Percentiles rank a stretch among this genome's conserved stretches.
Evolutionary conservation across 2,888 invertebrate species (phyloP).

Genomic region (Nezara viridula): DNA sequence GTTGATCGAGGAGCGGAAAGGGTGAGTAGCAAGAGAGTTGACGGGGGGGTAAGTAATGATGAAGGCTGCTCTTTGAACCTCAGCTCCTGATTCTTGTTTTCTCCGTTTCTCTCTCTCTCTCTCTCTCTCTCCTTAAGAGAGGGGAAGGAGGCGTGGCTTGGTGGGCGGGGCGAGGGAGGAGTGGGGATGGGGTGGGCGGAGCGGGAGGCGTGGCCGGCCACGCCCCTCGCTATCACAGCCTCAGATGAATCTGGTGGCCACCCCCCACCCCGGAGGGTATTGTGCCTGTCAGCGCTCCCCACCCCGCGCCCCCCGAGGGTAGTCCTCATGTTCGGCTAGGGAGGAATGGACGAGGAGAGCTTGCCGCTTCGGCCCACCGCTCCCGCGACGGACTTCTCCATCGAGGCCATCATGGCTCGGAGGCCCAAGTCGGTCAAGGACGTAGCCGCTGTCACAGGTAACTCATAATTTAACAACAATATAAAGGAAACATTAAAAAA

Average conservation of each 20-base stretch:
- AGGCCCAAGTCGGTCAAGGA: slow-evolving; percentile 51
- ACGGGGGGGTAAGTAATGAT: slow-evolving; percentile 52
- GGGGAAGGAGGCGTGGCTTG: neutral
- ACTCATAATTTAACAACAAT: neutral
- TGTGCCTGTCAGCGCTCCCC: slow-evolving; percentile 50
- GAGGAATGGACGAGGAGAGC: slow-evolving; percentile 48
- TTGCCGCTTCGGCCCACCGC: slow-evolving; percentile 46
- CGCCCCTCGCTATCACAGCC: slow-evolving; percentile 9
- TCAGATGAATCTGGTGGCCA: neutral
- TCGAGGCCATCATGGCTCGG: slow-evolving; percentile 63
- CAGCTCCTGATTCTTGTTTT: slow-evolving; percentile 49
- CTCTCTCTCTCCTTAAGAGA: neutral
- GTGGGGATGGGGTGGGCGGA: neutral
- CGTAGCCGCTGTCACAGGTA: slow-evolving; percentile 40
- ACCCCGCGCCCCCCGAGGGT: neutral
- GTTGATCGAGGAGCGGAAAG: slow-evolving; percentile 44
- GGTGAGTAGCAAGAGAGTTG: neutral
- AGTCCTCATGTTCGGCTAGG: slow-evolving; percentile 50
- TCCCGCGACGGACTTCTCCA: slow-evolving; percentile 63
- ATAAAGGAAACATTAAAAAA: no score
- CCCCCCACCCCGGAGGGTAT: neutral
- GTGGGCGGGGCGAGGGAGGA: neutral
- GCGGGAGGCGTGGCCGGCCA: neutral
- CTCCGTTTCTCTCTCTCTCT: neutral
- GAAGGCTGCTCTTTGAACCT: slow-evolving; percentile 54